Base-by-base conservation (phyloP, 2,888 invertebrate species). In the Oeneis ivallda region DNA sequence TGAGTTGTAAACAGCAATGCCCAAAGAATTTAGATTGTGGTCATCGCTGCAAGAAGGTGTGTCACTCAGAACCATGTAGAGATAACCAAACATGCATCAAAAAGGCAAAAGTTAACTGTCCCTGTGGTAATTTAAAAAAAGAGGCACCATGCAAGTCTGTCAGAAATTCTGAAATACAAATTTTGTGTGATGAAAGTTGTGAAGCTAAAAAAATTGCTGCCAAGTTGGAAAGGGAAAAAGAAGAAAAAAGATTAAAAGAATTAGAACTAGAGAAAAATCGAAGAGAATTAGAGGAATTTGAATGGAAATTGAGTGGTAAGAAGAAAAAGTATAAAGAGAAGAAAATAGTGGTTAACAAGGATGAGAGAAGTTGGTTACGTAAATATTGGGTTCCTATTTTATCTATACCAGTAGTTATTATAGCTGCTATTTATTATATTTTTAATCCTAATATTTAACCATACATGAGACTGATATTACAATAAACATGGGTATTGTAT, bases 11-110 rank as follows among this genome's bases (percentile, higher is more conserved):
- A 47, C 96, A 96, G 81, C 96, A 96, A 70, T 98, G 98, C 79
- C 95, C 97, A 0, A 96, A 95, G 88, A 95, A 97, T 95, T 94
- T 96, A 80, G 83, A 93, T 8, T 98, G 98, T 85, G 96, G 97
- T 0, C 98, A 98, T 85, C 94, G 96, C 8, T 97, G 97, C 80
- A 88, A 93, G 43, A 89, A 94, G 8, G 90, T 92, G 50, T 97
- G 97, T 74, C 97, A 97, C 79, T 87, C 94, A 0, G 96, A 96
- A 0, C 76, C 82, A 0, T 98, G 97, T 78, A 93, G 93, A 0
- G 92, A 93, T 70, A 86, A 93, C 6, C 94, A 95, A 68, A 81
- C 87, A 0, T 98, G 98, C 79, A 94, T 93, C 64, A 96, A 96
- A 78, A 97, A 96, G 82, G 93, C 97, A 0, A 96, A 96, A 82